These are phyloP conservation scores for Cetoscarus ocellatus DNA, from an alignment of 2,797 vertebrate genomes.

Conservation along the genomic window DNA sequence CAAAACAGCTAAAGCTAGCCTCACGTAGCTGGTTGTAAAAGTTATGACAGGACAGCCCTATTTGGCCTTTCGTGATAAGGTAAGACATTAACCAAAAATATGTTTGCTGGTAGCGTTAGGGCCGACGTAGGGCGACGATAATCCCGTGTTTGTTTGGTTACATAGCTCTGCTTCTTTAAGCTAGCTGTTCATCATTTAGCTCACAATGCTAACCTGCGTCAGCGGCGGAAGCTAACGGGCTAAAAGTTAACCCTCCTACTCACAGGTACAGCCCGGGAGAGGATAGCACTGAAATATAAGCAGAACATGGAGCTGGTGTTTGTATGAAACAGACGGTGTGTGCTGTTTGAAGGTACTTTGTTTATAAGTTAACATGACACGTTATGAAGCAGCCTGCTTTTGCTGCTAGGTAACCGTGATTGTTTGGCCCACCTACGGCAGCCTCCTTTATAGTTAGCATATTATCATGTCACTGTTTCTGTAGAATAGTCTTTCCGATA, in stretches of 20 bases:
- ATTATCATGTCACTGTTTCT: background rate
- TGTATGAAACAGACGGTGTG: background rate
- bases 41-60: constrained; percentile 38
- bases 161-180: background rate
- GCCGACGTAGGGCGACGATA: fast-evolving
- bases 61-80: constrained; percentile 28
- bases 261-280: no score
- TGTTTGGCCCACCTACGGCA: constrained; percentile 30
- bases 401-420: background rate
- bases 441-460: constrained; percentile 33
- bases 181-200: constrained; percentile 19
- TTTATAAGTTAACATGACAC: fast-evolving
- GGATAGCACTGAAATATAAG: background rate
- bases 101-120: fast-evolving
- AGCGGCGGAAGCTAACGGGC: constrained; percentile 60
- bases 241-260: constrained; percentile 29
- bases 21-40: constrained; percentile 29
- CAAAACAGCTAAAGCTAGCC: constrained; percentile 57
- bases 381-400: background rate
- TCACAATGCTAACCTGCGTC: constrained; percentile 56
- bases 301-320: fast-evolving
- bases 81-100: constrained; percentile 13
- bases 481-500: background rate
- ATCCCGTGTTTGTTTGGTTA: background rate
- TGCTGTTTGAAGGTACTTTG: fast-evolving